Evolutionary conservation across 2,797 vertebrate species (phyloP).

Genomic region (Diceros bicornis): DNA sequence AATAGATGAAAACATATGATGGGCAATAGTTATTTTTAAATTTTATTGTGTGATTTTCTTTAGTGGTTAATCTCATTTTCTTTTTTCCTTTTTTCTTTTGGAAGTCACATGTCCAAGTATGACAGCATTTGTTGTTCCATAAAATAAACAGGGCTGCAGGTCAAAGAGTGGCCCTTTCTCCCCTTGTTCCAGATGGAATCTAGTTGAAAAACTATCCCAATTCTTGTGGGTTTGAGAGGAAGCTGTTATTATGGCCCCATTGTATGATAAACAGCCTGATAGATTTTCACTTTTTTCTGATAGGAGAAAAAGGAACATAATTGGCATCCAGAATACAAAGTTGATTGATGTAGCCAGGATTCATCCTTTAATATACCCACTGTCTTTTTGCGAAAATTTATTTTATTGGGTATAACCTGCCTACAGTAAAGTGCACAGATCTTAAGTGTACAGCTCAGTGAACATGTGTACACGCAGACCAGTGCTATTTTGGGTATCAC

Average conservation of each 20-base stretch:
- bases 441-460: neutral
- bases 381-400: neutral
- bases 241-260: rapidly evolving
- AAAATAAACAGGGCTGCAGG: neutral
- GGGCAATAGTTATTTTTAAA: neutral
- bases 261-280: too few species aligned
- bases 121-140: neutral
- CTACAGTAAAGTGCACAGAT: neutral
- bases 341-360: neutral
- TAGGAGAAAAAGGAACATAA: neutral
- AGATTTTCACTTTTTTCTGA: neutral
- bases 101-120: neutral
- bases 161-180: neutral
- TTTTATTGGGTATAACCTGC: neutral
- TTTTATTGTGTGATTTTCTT: neutral
- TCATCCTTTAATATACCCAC: neutral
- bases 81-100: neutral
- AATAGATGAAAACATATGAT: neutral
- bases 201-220: neutral
- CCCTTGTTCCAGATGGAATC: neutral
- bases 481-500: neutral
- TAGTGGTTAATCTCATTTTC: neutral
- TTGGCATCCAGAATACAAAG: neutral
- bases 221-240: neutral
- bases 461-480: neutral